phyloP scores from a whole-genome alignment of 1,140 invertebrate genomes.

The Aleiodes sp. region DNA sequence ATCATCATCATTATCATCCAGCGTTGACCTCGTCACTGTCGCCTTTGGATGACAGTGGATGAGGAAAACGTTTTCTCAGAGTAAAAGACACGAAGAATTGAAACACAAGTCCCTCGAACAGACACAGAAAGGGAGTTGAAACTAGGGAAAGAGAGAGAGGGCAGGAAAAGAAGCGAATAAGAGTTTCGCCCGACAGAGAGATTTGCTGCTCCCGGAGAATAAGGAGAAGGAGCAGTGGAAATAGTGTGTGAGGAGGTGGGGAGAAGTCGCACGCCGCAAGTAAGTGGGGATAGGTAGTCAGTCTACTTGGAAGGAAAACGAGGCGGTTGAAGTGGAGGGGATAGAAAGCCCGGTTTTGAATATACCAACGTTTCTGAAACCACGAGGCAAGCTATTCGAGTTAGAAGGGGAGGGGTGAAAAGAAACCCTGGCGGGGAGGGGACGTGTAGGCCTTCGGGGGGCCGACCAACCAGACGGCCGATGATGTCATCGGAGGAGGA shows the following conservation, averaged over 20 bases:
- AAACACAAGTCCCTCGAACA: neutral
- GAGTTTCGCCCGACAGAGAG: neutral
- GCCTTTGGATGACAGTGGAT: neutral
- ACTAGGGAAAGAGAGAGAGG: neutral
- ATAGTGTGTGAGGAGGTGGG: slow-evolving; percentile 15
- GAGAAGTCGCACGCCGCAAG: slow-evolving; percentile 11
- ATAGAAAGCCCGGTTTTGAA: slow-evolving; percentile 33
- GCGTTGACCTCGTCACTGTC: neutral
- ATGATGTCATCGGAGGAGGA: slow-evolving; percentile 96
- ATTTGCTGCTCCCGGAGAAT: neutral
- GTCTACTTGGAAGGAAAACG: slow-evolving; percentile 44
- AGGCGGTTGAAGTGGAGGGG: slow-evolving; percentile 34
- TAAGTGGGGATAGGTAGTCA: slow-evolving; percentile 26
- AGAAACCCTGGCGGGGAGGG: slow-evolving; percentile 66
- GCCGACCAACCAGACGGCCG: slow-evolving; percentile 71
- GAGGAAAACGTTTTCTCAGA: too few relatives aligned
- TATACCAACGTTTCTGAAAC: slow-evolving; percentile 52
- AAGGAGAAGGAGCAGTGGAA: slow-evolving; percentile 20
- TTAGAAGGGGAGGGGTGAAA: slow-evolving; percentile 63
- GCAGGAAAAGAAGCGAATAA: neutral
- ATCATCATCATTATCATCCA: too few relatives aligned
- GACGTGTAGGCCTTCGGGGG: slow-evolving; percentile 66
- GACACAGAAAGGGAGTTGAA: neutral
- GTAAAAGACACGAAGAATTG: neutral
- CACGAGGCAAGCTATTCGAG: slow-evolving; percentile 64